Conservation (phyloP, 2,113 vertebrate species). For the Percopsis transmontana region DNA sequence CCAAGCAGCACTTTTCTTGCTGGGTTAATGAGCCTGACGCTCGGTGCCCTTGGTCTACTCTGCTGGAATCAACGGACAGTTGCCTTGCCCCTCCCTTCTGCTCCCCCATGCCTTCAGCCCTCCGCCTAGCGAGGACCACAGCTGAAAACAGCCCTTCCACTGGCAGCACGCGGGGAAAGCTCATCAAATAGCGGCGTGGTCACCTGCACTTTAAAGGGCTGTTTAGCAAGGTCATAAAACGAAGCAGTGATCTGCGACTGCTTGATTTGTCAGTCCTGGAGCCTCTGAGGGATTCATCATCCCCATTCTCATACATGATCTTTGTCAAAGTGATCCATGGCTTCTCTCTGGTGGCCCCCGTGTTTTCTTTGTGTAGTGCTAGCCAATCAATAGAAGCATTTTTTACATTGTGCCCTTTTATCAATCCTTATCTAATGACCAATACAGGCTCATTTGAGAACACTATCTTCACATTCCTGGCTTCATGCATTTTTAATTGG, state of each 20-base stretch:
- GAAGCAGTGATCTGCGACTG: conserved; percentile 82
- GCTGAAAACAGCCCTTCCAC: conserved; percentile 59
- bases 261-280: conserved; percentile 81
- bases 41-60: conserved; percentile 50
- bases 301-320: conserved; percentile 81
- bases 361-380: conserved; percentile 83
- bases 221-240: conserved; percentile 84
- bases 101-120: conserved; percentile 44
- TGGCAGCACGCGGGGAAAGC: conserved; percentile 70
- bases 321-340: conserved; percentile 87
- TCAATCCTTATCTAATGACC: conserved; percentile 88
- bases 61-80: conserved; percentile 39
- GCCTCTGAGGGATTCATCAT: conserved; percentile 89
- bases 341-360: conserved; percentile 78
- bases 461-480: conserved; percentile 77
- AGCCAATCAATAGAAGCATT: conserved; percentile 84
- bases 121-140: conserved; percentile 23
- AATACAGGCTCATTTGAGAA: conserved; percentile 75
- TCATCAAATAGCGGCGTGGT: conserved; percentile 82
- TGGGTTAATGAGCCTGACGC: conserved; percentile 73
- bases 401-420: conserved; percentile 85
- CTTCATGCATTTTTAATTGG: conserved; percentile 90
- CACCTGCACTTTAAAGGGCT: conserved; percentile 80
- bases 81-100: conserved; percentile 47
- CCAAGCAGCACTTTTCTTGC: conserved; percentile 62